Evolutionary conservation across 2,113 vertebrate species (phyloP), one percentile per base, ranked within the genome.

Genomic region (Motacilla alba): DNA sequence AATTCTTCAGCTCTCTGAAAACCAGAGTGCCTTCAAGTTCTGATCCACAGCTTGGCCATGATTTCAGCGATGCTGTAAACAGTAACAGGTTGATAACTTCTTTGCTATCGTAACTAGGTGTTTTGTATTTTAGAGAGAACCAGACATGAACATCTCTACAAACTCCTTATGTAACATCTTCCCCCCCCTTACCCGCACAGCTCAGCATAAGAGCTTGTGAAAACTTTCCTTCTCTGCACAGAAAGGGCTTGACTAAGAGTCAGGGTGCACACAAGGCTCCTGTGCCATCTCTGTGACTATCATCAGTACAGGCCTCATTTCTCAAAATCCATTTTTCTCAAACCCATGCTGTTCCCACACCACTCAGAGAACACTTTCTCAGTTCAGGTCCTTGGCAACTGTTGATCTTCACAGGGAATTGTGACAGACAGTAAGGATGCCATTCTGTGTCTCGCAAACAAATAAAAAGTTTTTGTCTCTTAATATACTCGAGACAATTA

Each of bases 281-380:
- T 24, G 11, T 1, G 2, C 7, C 30, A 58, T 50, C 62, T 62
- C 55, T 50, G 28, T 46, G 33, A 37, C 58, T 19, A 46, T 9
- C 14, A 44, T 6, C 30, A 58, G 3, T 22, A 79, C 8, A 66
- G 7, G 6, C 7, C 10, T 70, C 6, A 4, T 41, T 24, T 60
- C 60, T 41, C n/a, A 81, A 62, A 76, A 76, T 35, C 46, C 52
- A 13, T 43, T 27, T 49, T 66, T 35, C 55, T 78, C 79, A 78
- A 44, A 30, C n/a, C 56, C 0, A 0, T 9, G 15, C 56, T 70
- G 13, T 18, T 80, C 52, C 77, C 77, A 39, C 15, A 88, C 3
- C 59, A 47, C 24, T 67, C 43, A 67, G 15, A 78, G 39, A 67
- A 46, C 55, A 46, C 10, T 15, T 13, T 20, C 21, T 81, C 55